phyloP scores from a whole-genome alignment of 2,113 vertebrate genomes.

The Thunnus maccoyii region DNA sequence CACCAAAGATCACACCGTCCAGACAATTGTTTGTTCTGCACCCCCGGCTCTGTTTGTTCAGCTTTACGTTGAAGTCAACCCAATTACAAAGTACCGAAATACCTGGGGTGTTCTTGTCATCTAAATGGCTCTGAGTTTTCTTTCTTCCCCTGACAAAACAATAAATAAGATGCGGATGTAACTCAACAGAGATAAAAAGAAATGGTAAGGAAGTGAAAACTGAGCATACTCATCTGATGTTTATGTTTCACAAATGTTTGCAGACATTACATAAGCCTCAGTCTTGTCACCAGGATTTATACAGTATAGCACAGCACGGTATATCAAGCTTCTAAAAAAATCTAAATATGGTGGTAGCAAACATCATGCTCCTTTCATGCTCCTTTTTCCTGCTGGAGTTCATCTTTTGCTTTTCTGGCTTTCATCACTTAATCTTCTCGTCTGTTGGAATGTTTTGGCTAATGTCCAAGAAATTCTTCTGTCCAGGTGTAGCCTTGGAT shows the following conservation, averaged over 20 bases:
- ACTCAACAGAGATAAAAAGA: constrained; percentile 29
- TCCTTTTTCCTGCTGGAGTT: neutral
- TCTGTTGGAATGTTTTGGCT: constrained; percentile 52
- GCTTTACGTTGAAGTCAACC: constrained; percentile 53
- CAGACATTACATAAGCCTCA: constrained; percentile 11
- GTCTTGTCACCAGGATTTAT: constrained; percentile 8
- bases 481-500: constrained; percentile 51
- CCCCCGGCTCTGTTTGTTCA: constrained; percentile 53
- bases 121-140: constrained; percentile 25
- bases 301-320: neutral
- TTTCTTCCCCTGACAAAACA: constrained; percentile 23
- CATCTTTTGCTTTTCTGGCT: neutral
- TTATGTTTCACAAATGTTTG: neutral
- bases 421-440: constrained; percentile 33
- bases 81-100: constrained; percentile 46
- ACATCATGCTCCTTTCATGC: constrained; percentile 17
- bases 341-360: constrained; percentile 4
- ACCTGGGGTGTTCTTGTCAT: constrained; percentile 36
- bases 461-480: constrained; percentile 55
- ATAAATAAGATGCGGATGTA: constrained; percentile 24
- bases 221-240: constrained; percentile 1
- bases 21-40: constrained; percentile 47
- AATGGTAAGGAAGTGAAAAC: neutral
- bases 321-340: neutral
- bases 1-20: constrained; percentile 51